Evolutionary conservation across 2,888 invertebrate genomes (phyloP).

Genomic region (Agrenia bidenticulata): DNA sequence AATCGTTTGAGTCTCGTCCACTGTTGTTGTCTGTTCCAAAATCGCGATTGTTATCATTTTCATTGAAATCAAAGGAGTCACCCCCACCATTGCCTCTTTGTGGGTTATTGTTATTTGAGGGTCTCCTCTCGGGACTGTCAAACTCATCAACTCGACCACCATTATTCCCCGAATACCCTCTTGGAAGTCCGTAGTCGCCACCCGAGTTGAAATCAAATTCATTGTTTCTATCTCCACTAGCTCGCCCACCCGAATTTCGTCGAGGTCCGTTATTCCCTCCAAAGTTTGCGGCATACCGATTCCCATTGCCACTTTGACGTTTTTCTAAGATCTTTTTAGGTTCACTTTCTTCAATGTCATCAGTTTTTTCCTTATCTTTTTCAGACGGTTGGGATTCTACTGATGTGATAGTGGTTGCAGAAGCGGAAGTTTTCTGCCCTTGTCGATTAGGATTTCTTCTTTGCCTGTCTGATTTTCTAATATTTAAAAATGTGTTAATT

Average conservation of each 20-base stretch:
- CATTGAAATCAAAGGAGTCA: slow-evolving; percentile 12
- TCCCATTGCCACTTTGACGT: slow-evolving; percentile 34
- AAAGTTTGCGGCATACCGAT: slow-evolving; percentile 57
- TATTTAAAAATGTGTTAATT: background rate
- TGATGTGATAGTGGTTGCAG: slow-evolving; percentile 1
- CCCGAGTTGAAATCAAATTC: background rate
- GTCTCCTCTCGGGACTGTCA: background rate
- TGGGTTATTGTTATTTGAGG: slow-evolving; percentile 10
- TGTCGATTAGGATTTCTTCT: slow-evolving; percentile 36
- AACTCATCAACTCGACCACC: slow-evolving; percentile 17
- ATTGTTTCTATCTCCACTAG: slow-evolving; percentile 13
- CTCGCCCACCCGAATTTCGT: background rate
- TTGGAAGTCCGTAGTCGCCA: slow-evolving; percentile 24
- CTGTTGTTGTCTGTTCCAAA: slow-evolving; percentile 22
- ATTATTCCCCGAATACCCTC: slow-evolving; percentile 22
- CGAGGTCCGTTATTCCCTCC: slow-evolving; percentile 19
- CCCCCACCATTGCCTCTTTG: slow-evolving; percentile 18
- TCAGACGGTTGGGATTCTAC: slow-evolving; percentile 10
- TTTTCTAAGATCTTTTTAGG: slow-evolving; percentile 40
- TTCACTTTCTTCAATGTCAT: slow-evolving; percentile 33
- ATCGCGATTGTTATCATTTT: slow-evolving; percentile 19
- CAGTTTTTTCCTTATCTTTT: background rate
- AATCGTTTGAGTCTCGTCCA: slow-evolving; percentile 7
- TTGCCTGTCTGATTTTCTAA: slow-evolving; percentile 28
- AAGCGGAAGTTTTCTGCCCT: background rate